Evolutionary conservation across 2,888 invertebrate genomes (phyloP), one percentile per base, ranked within the genome.

Genomic region (Drosophila atripex): DNA sequence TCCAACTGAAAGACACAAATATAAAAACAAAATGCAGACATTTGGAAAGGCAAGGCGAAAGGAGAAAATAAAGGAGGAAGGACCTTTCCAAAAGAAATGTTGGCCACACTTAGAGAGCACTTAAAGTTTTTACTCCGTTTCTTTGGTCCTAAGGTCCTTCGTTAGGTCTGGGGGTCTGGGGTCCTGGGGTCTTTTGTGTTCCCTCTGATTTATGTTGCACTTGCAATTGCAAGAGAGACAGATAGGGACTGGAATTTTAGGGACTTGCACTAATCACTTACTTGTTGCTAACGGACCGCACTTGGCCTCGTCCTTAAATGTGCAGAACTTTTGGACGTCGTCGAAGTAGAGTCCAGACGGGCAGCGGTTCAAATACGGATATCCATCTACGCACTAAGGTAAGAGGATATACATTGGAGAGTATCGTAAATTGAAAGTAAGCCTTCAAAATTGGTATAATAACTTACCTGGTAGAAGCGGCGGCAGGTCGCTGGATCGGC

Each of bases 291-390:
- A 94, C 21, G 98, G 98, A 51, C 98, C 98, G 91, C 98, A 98
- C 89, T 96, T 94, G 28, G 97, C 97, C 92, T 97, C 97, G 63
- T 93, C 94, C 92, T 97, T 96, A 91, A 97, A 97, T 2, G 97
- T 98, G 91, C 97, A 98, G 89, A 93, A 96, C 92, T 97, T 97
- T 92, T 94, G 95, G 86, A 96, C 94, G 89, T 97, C 97, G 90
- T 98, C 97, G 90, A 97, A 98, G 91, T 95, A 96, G 52, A 98
- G 93, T 60, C 97, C 96, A 2, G 97, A 96, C 11, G 97, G 98
- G 91, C 97, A 98, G 89, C 96, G 94, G 91, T 96, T 97, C 86
- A 95, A 84, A 90, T 97, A 97, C 1, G 97, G 97, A 89, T 93
- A 96, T 66, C 96, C 96, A 92, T 97, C 97, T 56, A 97, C 97